phyloP scores from a whole-genome alignment of 2,113 vertebrate genomes.

The Nothocercus julius region DNA sequence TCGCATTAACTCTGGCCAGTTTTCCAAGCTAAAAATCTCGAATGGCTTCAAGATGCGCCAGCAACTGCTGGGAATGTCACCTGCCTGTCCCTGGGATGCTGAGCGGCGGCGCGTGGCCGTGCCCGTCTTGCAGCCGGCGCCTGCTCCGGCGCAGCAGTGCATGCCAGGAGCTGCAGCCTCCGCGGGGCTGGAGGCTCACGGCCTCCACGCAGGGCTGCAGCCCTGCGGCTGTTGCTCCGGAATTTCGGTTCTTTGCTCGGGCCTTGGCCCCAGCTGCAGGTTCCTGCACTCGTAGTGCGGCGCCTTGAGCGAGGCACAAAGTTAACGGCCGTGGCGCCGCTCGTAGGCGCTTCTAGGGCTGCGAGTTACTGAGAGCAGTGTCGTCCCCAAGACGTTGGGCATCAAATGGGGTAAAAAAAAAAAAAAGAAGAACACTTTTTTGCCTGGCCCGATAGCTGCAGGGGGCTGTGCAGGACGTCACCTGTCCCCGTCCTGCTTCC shows the following conservation, averaged over 20 bases:
- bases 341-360: background rate
- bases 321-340: background rate
- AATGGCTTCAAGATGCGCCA: rapidly evolving
- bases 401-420: background rate
- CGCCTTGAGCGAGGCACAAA: background rate
- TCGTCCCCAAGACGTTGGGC: background rate
- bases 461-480: background rate
- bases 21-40: background rate
- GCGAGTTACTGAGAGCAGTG: background rate
- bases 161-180: too few relatives aligned
- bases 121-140: too few relatives aligned
- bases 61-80: rapidly evolving
- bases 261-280: background rate
- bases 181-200: background rate
- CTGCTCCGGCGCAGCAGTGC: too few relatives aligned
- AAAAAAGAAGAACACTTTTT: too few relatives aligned
- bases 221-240: background rate
- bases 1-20: rapidly evolving
- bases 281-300: too few relatives aligned
- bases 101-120: too few relatives aligned
- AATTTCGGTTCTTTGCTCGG: rapidly evolving
- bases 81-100: background rate
- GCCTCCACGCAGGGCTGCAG: too few relatives aligned
- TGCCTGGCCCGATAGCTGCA: background rate
- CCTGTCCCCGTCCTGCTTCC: background rate